Evolutionary conservation across 1,140 invertebrate genomes (phyloP).

Genomic region (Kradibia gibbosae): DNA sequence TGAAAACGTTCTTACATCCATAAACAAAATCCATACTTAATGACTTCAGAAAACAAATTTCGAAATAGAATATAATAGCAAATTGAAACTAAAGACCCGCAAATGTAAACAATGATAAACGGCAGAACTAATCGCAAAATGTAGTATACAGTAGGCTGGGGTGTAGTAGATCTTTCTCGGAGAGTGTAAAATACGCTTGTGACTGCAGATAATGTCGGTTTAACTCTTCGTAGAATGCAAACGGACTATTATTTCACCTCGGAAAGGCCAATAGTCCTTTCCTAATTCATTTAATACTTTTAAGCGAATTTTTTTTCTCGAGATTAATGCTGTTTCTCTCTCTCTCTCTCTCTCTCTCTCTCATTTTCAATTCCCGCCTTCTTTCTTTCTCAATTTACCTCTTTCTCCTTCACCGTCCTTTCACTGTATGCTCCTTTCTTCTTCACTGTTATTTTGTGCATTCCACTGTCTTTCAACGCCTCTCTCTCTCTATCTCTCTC

Average conservation of each 20-base stretch:
- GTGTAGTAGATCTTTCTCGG: neutral
- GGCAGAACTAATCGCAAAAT: neutral
- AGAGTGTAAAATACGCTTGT: neutral
- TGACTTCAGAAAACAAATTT: too few relatives aligned
- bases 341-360: neutral
- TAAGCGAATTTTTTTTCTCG: constrained; percentile 36
- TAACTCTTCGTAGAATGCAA: constrained; percentile 34
- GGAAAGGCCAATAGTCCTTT: neutral
- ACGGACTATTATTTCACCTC: constrained; percentile 39
- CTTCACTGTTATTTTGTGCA: neutral
- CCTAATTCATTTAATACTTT: constrained; percentile 39
- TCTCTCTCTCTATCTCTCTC: neutral
- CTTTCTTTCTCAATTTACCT: neutral
- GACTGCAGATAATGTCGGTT: constrained; percentile 17
- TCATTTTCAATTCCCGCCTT: neutral
- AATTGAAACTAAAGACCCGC: too few relatives aligned
- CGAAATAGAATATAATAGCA: too few relatives aligned
- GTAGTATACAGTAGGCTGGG: neutral
- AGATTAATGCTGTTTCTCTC: constrained; percentile 23
- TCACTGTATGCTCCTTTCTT: constrained; percentile 6
- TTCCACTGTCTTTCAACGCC: neutral
- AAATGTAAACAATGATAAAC: neutral
- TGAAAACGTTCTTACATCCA: too few relatives aligned
- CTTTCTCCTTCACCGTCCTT: constrained; percentile 20
- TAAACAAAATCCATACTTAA: too few relatives aligned